Percentiles rank a stretch among this genome's conserved stretches.
Evolutionary conservation across 2,888 invertebrate genomes (phyloP).

Genomic region (Desoria tigrina): DNA sequence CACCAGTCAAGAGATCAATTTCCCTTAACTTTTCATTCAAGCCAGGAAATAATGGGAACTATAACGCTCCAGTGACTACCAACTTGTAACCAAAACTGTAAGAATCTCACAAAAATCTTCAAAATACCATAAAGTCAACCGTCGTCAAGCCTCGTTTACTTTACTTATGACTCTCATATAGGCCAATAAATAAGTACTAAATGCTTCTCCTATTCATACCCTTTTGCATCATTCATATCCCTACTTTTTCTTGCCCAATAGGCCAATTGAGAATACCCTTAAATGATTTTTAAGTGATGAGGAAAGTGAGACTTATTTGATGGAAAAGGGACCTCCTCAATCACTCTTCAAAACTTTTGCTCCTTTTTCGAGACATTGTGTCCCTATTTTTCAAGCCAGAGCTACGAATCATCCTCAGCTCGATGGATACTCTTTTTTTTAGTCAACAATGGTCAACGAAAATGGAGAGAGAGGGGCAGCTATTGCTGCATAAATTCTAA

Average conservation of each 20-base stretch:
- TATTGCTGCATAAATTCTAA: too few relatives aligned
- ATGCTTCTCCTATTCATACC: slow-evolving; percentile 5
- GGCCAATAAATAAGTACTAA: slow-evolving; percentile 27
- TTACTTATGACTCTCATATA: slow-evolving; percentile 24
- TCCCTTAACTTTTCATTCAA: background rate
- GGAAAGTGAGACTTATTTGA: background rate
- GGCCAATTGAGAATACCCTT: slow-evolving; percentile 10
- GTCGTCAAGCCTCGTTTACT: slow-evolving; percentile 40
- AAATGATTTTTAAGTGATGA: slow-evolving; percentile 17
- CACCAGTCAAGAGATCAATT: slow-evolving; percentile 1
- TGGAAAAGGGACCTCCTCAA: background rate
- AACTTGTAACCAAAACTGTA: background rate
- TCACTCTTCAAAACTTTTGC: slow-evolving; percentile 2
- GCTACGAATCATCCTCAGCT: background rate
- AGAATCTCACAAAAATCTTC: too few relatives aligned
- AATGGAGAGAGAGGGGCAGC: background rate
- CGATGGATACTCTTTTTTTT: background rate
- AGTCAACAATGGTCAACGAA: background rate
- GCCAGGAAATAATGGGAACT: background rate
- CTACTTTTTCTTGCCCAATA: too few relatives aligned
- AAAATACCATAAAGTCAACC: slow-evolving; percentile 13
- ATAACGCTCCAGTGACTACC: background rate
- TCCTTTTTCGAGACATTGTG: slow-evolving; percentile 4
- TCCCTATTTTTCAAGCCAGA: slow-evolving; percentile 17
- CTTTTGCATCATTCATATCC: background rate